Evolutionary conservation across 2,113 vertebrate species (phyloP).

Genomic region (Salminus brasiliensis): DNA sequence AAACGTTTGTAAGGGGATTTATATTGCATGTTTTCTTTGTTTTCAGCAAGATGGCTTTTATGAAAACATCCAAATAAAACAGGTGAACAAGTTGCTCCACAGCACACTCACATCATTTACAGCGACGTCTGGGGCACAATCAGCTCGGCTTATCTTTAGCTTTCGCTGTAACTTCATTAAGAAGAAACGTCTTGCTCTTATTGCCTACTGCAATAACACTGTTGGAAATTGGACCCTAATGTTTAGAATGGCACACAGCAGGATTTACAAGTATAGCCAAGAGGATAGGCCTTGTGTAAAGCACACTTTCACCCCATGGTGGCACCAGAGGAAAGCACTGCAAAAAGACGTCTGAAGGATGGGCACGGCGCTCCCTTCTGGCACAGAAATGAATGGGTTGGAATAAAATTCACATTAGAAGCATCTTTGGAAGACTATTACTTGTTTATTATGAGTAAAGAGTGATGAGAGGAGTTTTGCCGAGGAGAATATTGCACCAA

Average conservation of each 20-base stretch:
- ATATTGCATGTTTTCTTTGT: background rate
- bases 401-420: too few species aligned
- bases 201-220: background rate
- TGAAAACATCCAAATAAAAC: slow-evolving; percentile 7
- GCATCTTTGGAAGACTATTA: too few species aligned
- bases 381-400: too few species aligned
- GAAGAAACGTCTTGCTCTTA: background rate
- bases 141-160: background rate
- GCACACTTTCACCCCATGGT: background rate
- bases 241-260: background rate
- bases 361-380: too few species aligned
- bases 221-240: background rate
- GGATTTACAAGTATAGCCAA: background rate
- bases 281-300: background rate
- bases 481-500: too few species aligned
- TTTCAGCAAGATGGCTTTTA: background rate
- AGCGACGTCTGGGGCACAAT: background rate
- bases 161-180: background rate
- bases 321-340: too few species aligned
- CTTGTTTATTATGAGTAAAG: too few species aligned
- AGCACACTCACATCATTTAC: background rate
- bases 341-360: too few species aligned
- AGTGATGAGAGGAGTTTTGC: too few species aligned
- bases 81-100: background rate
- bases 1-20: background rate